Percentiles rank a stretch among this genome's conserved stretches.
phyloP scores from a whole-genome alignment of 2,797 vertebrate species.

The Fistularia commersonii region DNA sequence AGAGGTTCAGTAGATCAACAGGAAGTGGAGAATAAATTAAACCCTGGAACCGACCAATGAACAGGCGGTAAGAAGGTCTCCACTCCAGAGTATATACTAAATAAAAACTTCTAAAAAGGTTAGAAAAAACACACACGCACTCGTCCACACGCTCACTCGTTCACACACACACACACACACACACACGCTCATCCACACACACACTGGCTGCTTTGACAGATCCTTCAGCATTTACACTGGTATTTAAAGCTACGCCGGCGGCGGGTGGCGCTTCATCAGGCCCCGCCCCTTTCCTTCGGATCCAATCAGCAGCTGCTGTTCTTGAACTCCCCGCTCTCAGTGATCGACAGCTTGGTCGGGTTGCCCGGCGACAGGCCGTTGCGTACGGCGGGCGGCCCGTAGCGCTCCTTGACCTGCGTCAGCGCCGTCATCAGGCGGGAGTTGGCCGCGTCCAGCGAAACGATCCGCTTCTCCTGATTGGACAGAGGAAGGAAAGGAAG shows the following conservation, averaged over 20 bases:
- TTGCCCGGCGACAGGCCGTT: conserved; percentile 91
- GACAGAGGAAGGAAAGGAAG: conserved; percentile 51
- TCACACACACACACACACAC: no score
- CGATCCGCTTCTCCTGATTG: conserved; percentile 90
- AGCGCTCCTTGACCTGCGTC: conserved; percentile 96
- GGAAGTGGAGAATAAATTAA: no score
- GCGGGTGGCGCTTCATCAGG: not conserved
- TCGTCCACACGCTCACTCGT: no score
- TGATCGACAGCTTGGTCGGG: conserved; percentile 97
- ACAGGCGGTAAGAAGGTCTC: no score
- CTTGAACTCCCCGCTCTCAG: conserved; percentile 97
- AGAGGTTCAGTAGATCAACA: no score
- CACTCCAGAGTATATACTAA: no score
- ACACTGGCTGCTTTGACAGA: no score
- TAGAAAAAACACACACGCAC: conserved; percentile 16
- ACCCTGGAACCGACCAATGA: no score
- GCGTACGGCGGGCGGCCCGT: conserved; percentile 82
- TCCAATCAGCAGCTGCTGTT: conserved; percentile 90
- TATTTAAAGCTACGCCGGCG: not conserved
- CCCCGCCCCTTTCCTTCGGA: not conserved
- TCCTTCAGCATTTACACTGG: conserved; percentile 49
- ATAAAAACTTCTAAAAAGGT: no score
- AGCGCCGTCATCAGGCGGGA: conserved; percentile 91
- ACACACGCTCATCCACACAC: no score
- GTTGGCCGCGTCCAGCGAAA: conserved; percentile 92